A percentile compares a stretch with the other conserved stretches of the same genome.
phyloP scores from a whole-genome alignment of 2,797 vertebrate species.

The Galagoides demidoff region DNA sequence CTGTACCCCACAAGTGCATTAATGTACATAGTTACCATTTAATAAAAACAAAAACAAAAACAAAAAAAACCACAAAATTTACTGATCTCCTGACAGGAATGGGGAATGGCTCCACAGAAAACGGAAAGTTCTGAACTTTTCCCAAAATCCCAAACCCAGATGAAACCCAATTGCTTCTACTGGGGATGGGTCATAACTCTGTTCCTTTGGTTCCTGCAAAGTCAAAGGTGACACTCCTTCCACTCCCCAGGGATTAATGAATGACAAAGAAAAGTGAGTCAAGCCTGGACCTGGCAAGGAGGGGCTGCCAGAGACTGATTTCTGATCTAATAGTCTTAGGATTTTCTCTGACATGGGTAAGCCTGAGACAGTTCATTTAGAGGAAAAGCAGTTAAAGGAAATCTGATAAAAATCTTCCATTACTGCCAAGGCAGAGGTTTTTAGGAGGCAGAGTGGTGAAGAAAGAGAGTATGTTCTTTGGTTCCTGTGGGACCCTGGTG shows the following conservation, averaged over 20 bases:
- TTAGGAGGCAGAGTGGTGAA: not conserved
- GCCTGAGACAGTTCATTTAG: slow-evolving; percentile 67
- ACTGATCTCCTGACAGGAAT: slow-evolving; percentile 70
- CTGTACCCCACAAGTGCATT: no score
- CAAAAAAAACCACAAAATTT: no score
- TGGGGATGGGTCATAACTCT: slow-evolving; percentile 48
- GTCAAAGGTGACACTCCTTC: slow-evolving; percentile 14
- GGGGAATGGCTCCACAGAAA: slow-evolving; percentile 71
- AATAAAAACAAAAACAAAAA: no score
- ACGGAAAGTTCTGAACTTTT: slow-evolving; percentile 64
- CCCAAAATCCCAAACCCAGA: slow-evolving; percentile 62
- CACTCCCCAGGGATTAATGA: slow-evolving; percentile 39
- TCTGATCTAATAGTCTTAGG: slow-evolving; percentile 64
- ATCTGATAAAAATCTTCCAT: slow-evolving; percentile 72
- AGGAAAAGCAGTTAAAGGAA: slow-evolving; percentile 65
- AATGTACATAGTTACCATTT: no score
- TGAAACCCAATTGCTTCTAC: not conserved
- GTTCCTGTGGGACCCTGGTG: not conserved
- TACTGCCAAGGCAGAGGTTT: slow-evolving; percentile 60
- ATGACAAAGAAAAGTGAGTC: slow-evolving; percentile 62
- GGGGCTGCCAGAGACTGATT: slow-evolving; percentile 50
- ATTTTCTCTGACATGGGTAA: slow-evolving; percentile 69
- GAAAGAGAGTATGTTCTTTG: not conserved
- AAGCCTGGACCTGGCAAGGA: slow-evolving; percentile 14
- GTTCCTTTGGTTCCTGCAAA: slow-evolving; percentile 61